A percentile compares a stretch with the other conserved stretches of the same genome.
Evolutionary conservation across 2,888 invertebrate species (phyloP).

Genomic region (Anoncus sp.): DNA sequence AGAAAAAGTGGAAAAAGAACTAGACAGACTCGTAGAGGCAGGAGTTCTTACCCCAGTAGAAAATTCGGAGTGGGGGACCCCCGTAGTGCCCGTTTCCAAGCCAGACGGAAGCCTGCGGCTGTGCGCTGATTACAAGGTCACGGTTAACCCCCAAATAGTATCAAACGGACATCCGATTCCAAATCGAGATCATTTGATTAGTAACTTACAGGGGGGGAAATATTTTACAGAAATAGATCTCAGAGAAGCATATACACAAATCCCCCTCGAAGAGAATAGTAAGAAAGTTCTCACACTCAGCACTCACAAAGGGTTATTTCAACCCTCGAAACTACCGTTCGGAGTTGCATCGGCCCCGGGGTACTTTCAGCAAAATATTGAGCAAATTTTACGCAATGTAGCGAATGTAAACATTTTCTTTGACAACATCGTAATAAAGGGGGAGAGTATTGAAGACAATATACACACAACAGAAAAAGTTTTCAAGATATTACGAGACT

Average conservation of each 20-base stretch:
- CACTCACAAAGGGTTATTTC: constrained; percentile 53
- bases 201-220: constrained; percentile 63
- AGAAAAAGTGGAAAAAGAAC: no score
- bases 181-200: constrained; percentile 61
- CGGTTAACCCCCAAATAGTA: constrained; percentile 59
- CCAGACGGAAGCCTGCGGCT: constrained; percentile 68
- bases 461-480: constrained; percentile 19
- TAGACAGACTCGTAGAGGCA: no score
- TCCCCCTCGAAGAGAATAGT: constrained; percentile 31
- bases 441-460: constrained; percentile 16
- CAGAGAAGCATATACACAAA: constrained; percentile 51
- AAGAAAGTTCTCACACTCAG: constrained; percentile 32
- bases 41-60: constrained; percentile 51
- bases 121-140: constrained; percentile 71
- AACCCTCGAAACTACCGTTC: constrained; percentile 29
- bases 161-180: constrained; percentile 61
- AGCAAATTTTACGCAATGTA: constrained; percentile 41
- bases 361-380: constrained; percentile 50
- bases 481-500: constrained; percentile 29
- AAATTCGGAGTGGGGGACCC: constrained; percentile 70
- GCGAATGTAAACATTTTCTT: constrained; percentile 30
- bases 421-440: constrained; percentile 46
- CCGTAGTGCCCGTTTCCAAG: constrained; percentile 71
- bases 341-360: constrained; percentile 51
- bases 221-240: constrained; percentile 63